Evolutionary conservation across 2,797 vertebrate species (phyloP).

Genomic region (Rhodeus uyekii): DNA sequence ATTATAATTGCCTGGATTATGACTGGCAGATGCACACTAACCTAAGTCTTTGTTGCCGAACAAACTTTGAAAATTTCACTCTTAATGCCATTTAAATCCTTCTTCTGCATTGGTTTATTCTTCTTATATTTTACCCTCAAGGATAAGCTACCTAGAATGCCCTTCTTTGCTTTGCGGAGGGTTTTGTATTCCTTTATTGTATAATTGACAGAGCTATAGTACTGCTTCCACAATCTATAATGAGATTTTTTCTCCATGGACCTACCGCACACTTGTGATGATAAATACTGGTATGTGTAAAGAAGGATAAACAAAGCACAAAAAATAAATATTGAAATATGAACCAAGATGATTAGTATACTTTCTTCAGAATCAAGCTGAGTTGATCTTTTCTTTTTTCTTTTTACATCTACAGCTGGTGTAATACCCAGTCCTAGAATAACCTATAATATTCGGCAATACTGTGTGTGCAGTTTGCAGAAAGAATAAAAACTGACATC

Average conservation of each 20-base stretch:
- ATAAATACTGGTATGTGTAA: not conserved
- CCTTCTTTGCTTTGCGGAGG: not conserved
- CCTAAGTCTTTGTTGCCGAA: not conserved
- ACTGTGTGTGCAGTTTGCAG: no score
- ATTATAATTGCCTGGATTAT: constrained; percentile 11
- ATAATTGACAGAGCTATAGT: not conserved
- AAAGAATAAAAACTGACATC: not conserved
- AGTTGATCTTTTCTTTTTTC: no score
- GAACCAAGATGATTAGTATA: not conserved
- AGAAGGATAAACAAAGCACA: not conserved
- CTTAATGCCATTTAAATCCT: not conserved
- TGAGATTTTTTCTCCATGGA: not conserved
- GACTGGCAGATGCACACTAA: not conserved
- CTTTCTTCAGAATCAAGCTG: not conserved
- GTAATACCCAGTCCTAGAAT: not conserved
- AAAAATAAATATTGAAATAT: not conserved
- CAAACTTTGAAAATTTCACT: not conserved
- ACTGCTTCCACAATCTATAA: not conserved
- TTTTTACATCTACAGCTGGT: no score
- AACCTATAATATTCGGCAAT: not conserved
- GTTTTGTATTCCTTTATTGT: not conserved
- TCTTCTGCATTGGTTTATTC: not conserved
- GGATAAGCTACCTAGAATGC: not conserved
- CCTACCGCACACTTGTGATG: not conserved
- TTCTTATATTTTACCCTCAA: not conserved